Conservation (phyloP, 2,113 vertebrate genomes). For the Ptilorrhoa leucosticta region DNA sequence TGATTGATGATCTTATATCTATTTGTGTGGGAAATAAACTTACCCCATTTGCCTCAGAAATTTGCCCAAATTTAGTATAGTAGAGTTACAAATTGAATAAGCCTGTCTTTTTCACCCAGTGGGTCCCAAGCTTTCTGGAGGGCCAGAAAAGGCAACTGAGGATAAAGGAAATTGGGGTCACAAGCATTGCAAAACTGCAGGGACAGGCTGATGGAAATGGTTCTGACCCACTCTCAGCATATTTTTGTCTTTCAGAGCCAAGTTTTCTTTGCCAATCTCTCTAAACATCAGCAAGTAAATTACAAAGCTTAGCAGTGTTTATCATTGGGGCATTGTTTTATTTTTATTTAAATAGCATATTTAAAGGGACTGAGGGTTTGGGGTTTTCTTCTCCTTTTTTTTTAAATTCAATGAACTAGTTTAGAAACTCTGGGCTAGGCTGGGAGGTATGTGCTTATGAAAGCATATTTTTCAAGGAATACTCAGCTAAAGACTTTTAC, state of each 20-base stretch:
- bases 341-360: background rate
- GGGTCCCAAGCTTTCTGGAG: background rate
- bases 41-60: slow-evolving; percentile 10
- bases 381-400: accelerated
- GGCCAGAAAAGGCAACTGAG: slow-evolving; percentile 29
- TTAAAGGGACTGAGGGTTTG: background rate
- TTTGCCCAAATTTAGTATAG: background rate
- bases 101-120: background rate
- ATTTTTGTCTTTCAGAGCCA: background rate
- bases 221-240: background rate
- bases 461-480: slow-evolving; percentile 4
- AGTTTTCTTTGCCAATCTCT: background rate
- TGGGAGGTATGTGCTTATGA: background rate
- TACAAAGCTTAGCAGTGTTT: background rate
- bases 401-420: background rate
- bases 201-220: background rate
- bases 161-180: slow-evolving; percentile 31
- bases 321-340: background rate
- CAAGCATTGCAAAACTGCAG: slow-evolving; percentile 18
- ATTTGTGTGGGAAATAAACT: slow-evolving; percentile 8
- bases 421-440: background rate
- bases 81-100: background rate
- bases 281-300: background rate
- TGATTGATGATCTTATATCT: slow-evolving; percentile 41
- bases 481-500: background rate